Conservation (phyloP, 2,113 vertebrate genomes). For the Calypte anna region DNA sequence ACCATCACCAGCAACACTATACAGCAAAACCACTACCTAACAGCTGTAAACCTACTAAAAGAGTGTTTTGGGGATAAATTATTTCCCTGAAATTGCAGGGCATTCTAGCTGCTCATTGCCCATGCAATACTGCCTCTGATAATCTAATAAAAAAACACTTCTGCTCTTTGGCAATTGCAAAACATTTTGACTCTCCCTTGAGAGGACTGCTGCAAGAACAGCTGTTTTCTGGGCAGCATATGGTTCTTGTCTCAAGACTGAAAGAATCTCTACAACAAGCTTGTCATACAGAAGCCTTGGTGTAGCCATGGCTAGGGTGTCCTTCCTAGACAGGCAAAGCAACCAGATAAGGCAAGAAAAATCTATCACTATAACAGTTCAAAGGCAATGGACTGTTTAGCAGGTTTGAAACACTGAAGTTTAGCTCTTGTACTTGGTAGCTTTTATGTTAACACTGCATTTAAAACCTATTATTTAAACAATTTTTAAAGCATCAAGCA, state of each 20-base stretch:
- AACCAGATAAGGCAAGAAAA: background rate
- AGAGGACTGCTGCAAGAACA: background rate
- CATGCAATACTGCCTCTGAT: background rate
- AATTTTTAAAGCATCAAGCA: background rate
- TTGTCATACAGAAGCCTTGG: background rate
- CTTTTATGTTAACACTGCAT: background rate
- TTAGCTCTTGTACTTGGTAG: background rate
- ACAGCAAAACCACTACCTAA: background rate
- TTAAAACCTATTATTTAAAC: background rate
- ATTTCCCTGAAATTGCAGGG: background rate
- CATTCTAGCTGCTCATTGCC: background rate
- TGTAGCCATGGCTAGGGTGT: background rate
- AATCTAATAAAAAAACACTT: background rate
- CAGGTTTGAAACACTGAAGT: background rate
- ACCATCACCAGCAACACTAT: background rate
- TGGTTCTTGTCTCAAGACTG: background rate
- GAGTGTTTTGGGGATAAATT: background rate
- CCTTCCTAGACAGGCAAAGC: background rate
- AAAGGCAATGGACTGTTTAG: background rate
- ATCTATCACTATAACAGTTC: background rate
- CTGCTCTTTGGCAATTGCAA: background rate
- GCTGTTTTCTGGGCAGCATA: background rate
- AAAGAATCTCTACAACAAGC: background rate
- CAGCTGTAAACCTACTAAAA: background rate
- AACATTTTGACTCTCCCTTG: background rate